Conservation (phyloP, 2,888 invertebrate genomes). For the Pterostichus madidus region DNA sequence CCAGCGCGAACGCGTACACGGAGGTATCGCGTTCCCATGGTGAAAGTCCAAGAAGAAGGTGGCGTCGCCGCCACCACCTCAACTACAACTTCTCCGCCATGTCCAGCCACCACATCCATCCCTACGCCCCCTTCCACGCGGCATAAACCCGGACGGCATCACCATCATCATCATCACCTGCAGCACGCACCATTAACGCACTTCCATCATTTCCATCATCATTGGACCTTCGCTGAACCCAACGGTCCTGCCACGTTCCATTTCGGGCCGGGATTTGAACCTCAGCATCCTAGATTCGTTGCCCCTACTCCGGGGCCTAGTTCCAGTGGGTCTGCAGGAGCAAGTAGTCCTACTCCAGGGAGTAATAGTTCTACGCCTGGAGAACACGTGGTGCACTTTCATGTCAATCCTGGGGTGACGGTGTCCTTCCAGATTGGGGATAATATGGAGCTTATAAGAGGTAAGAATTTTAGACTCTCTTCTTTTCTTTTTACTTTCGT, state of each 20-base stretch:
- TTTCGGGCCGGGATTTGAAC: slow-evolving; percentile 81
- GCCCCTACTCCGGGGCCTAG: slow-evolving; percentile 70
- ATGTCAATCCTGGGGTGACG: slow-evolving; percentile 88
- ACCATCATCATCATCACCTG: slow-evolving; percentile 78
- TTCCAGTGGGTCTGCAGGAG: slow-evolving; percentile 67
- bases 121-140: slow-evolving; percentile 66
- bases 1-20: slow-evolving; percentile 29
- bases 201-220: slow-evolving; percentile 75
- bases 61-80: slow-evolving; percentile 73
- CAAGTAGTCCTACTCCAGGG: slow-evolving; percentile 76
- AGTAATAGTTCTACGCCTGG: slow-evolving; percentile 68
- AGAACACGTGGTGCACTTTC: slow-evolving; percentile 86
- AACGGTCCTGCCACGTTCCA: slow-evolving; percentile 80
- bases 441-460: slow-evolving; percentile 86
- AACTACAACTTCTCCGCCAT: slow-evolving; percentile 62
- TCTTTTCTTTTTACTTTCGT: not conserved
- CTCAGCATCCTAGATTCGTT: slow-evolving; percentile 73
- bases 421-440: slow-evolving; percentile 88
- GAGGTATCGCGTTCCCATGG: slow-evolving; percentile 72
- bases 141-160: slow-evolving; percentile 73
- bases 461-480: slow-evolving; percentile 78
- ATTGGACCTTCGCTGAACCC: slow-evolving; percentile 78
- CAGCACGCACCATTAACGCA: slow-evolving; percentile 77
- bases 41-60: slow-evolving; percentile 77
- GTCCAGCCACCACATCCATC: slow-evolving; percentile 66